A percentile compares a stretch with the other conserved stretches of the same genome.
Evolutionary conservation across 2,113 vertebrate genomes (phyloP).

Genomic region (Propithecus coquereli): DNA sequence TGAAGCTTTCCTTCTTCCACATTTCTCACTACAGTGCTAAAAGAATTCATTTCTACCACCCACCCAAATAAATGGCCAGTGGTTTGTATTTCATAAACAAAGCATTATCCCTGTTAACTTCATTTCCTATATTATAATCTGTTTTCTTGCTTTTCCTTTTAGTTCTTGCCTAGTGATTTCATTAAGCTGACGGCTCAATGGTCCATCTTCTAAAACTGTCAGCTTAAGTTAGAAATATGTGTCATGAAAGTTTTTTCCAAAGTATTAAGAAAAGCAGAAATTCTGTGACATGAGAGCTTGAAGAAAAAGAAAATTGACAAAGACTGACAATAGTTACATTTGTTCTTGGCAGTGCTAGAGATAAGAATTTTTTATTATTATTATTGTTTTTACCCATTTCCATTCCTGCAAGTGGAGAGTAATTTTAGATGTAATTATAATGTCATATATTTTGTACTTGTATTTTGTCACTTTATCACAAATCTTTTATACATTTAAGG

Average conservation of each 20-base stretch:
- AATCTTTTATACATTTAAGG: background rate
- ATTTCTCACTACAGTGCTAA: background rate
- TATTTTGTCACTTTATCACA: background rate
- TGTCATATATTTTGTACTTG: background rate
- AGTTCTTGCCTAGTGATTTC: background rate
- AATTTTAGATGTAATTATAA: background rate
- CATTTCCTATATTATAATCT: background rate
- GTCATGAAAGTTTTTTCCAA: background rate
- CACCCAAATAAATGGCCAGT: background rate
- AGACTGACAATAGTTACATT: background rate
- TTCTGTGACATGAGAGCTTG: background rate
- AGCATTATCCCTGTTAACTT: background rate
- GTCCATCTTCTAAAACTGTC: background rate
- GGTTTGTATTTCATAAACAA: background rate
- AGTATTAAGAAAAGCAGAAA: background rate
- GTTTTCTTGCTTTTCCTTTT: background rate
- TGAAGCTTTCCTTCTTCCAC: background rate
- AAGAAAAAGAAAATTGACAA: conserved; percentile 36
- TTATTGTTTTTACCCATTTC: background rate
- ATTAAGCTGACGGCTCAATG: background rate
- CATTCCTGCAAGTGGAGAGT: background rate
- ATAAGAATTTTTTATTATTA: background rate
- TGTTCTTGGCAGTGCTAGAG: background rate
- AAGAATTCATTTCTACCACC: background rate
- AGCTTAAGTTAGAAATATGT: background rate